Evolutionary conservation across 2,888 invertebrate species (phyloP).

Genomic region (Barypeithes pellucidus): DNA sequence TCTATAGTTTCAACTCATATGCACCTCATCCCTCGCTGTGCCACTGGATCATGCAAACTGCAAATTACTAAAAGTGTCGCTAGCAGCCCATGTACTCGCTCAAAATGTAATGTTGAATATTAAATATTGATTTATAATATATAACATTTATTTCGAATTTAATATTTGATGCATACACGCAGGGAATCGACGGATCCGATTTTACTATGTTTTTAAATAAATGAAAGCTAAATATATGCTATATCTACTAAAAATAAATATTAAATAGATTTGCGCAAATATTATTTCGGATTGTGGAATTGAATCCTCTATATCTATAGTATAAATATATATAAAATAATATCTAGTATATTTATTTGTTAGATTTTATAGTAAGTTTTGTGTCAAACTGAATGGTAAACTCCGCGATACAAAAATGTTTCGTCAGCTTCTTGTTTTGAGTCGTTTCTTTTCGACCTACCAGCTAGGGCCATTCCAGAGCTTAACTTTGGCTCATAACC

Average conservation of each 20-base stretch:
- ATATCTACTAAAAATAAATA: not conserved
- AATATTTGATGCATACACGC: conserved; percentile 44
- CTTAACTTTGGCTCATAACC: too few species aligned
- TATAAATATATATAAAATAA: too few species aligned
- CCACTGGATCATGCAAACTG: conserved; percentile 31
- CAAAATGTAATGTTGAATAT: conserved; percentile 48
- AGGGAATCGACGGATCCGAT: conserved; percentile 39
- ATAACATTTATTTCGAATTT: conserved; percentile 49
- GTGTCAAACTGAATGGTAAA: too few species aligned
- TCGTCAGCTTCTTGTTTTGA: too few species aligned
- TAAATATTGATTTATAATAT: conserved; percentile 52
- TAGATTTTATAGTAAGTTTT: too few species aligned
- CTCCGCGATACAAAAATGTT: too few species aligned
- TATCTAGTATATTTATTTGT: too few species aligned
- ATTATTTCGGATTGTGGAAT: not conserved
- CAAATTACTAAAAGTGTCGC: conserved; percentile 48
- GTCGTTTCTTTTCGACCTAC: too few species aligned
- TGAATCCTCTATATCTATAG: not conserved
- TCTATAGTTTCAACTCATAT: too few species aligned
- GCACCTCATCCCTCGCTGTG: too few species aligned
- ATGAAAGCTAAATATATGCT: conserved; percentile 8
- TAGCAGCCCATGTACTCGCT: conserved; percentile 44
- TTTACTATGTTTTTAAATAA: conserved; percentile 47
- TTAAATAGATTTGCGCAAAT: not conserved
- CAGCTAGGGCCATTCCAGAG: too few species aligned